Evolutionary conservation across 2,797 vertebrate species (phyloP).

Genomic region (Limosa lapponica): DNA sequence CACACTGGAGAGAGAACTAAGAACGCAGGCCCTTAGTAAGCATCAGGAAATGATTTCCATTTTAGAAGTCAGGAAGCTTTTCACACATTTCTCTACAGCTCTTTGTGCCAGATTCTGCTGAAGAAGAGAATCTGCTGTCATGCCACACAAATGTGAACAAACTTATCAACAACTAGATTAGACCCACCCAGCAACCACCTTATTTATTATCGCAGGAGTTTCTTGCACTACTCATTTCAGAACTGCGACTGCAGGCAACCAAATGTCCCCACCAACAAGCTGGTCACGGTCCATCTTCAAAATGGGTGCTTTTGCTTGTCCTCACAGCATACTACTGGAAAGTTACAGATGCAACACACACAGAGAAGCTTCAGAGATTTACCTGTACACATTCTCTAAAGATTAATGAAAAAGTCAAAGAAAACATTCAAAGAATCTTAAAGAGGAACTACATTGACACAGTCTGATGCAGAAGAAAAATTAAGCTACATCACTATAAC

Average conservation of each 20-base stretch:
- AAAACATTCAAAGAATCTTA: background rate
- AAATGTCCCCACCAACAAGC: background rate
- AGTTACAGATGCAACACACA: background rate
- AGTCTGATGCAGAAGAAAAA: background rate
- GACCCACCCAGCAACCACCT: background rate
- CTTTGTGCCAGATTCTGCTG: background rate
- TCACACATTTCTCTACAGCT: background rate
- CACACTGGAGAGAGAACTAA: background rate
- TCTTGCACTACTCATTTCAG: background rate
- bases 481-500: rapidly evolving
- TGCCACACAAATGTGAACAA: background rate
- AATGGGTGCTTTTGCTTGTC: rapidly evolving
- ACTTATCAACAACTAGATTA: background rate
- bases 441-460: background rate
- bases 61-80: constrained; percentile 16
- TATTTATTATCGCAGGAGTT: background rate
- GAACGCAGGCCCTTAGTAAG: background rate
- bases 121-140: background rate
- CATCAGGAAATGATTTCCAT: constrained; percentile 20
- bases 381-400: background rate
- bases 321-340: background rate
- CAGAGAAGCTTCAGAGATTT: background rate
- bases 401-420: background rate
- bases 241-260: background rate
- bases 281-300: background rate